phyloP scores from a whole-genome alignment of 2,113 vertebrate genomes.

The Hymenochirus boettgeri region DNA sequence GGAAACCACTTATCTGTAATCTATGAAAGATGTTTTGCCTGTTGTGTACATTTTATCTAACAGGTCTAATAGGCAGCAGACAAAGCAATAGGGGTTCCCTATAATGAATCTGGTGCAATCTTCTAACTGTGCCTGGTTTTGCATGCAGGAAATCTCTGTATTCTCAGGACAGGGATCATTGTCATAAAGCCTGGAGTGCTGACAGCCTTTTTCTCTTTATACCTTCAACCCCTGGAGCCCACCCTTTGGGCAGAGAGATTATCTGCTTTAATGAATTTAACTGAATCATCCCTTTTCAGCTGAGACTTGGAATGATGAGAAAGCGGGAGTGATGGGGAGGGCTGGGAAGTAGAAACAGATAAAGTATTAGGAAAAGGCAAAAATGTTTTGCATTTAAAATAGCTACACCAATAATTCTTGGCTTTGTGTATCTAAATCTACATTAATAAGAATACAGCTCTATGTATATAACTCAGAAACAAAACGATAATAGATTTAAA shows the following conservation, averaged over 20 bases:
- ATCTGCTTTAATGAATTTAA: slow-evolving; percentile 13
- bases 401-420: no score
- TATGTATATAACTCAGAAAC: no score
- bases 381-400: no score
- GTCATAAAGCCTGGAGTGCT: neutral
- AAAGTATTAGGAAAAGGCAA: neutral
- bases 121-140: neutral
- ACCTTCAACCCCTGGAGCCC: neutral
- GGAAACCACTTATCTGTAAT: neutral
- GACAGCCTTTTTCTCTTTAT: neutral
- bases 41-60: no score
- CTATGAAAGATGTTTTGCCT: no score
- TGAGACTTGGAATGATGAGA: neutral
- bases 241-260: slow-evolving; percentile 6
- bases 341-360: neutral
- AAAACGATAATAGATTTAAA: no score
- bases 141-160: neutral
- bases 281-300: slow-evolving; percentile 1
- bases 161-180: neutral
- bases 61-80: neutral
- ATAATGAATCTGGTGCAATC: neutral
- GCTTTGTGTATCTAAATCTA: no score
- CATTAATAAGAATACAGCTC: no score
- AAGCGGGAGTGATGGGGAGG: neutral
- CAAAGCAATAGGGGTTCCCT: neutral